Base-by-base conservation (phyloP, 2,797 vertebrate genomes). In the Ctenosaura bakeri region DNA sequence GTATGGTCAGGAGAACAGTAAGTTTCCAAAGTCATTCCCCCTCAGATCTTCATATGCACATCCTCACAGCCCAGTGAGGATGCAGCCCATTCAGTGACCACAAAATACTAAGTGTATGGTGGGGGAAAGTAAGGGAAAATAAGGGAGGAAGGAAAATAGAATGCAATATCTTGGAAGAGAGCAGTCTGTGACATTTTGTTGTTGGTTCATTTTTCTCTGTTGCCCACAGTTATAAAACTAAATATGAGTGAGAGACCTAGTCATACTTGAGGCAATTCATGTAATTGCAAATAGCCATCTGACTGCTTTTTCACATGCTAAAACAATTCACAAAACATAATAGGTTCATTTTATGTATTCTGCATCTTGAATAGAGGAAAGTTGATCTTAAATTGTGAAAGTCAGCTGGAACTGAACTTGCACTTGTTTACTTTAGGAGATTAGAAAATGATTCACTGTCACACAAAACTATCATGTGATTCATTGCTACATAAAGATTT, bases 201-300 rank as follows among this genome's bases (percentile, higher is more conserved):
- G 29, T 16, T 62, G 54, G 20, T 22, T 20, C 20, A 56, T 66
- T n/a, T 77, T 77, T 86, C 62, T 18, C 8, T 66, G 73, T 91
- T 89, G 69, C 90, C 88, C 92, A 89, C 64, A 83, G 88, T 52
- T 29, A 13, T 52, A 84, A 81, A 71, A 29, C 71, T 80, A 73
- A 5, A 42, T 0, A 7, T 90, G 54, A 77, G 16, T 71, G 42
- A 86, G 35, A 90, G 84, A 92, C 91, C 50, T 83, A 52, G 69
- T 29, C 62, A 88, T 83, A 85, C 90, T 24, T 71, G 16, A 62
- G 22, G 52, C 80, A 90, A 69, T 0, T 16, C 32, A 90, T 73
- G 32, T 13, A 83, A 1, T 88, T 42, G 71, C 64, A 84, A 69
- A 46, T 69, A 42, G 10, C 64, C 6, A 20, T 66, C 14, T 50